Evolutionary conservation across 2,888 invertebrate genomes (phyloP).

Genomic region (Crematogaster levior): DNA sequence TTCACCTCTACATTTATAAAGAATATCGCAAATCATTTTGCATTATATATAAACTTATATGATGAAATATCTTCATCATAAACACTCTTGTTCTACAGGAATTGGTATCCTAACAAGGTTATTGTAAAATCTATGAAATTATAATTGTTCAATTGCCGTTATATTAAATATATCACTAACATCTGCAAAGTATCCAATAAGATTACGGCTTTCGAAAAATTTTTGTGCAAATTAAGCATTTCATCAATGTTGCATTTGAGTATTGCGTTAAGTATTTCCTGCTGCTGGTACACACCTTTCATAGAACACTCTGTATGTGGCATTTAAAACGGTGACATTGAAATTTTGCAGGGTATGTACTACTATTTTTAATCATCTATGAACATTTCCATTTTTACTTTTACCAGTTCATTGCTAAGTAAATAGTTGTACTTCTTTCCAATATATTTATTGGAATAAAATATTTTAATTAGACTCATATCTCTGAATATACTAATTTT

Average conservation of each 20-base stretch:
- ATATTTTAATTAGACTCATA: slow-evolving; percentile 27
- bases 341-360: slow-evolving; percentile 30
- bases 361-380: slow-evolving; percentile 22
- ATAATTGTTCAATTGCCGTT: neutral
- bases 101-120: neutral
- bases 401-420: slow-evolving; percentile 24
- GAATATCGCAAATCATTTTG: too few species aligned
- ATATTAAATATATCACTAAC: neutral
- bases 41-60: too few species aligned
- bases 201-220: neutral
- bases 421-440: slow-evolving; percentile 6
- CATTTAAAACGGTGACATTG: slow-evolving; percentile 43
- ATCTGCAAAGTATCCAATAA: neutral
- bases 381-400: slow-evolving; percentile 35
- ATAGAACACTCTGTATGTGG: slow-evolving; percentile 28
- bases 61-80: too few species aligned
- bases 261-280: slow-evolving; percentile 22
- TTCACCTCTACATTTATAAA: slow-evolving; percentile 4
- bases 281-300: slow-evolving; percentile 37
- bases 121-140: neutral
- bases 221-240: slow-evolving; percentile 8
- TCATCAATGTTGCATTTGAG: slow-evolving; percentile 19
- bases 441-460: slow-evolving; percentile 39
- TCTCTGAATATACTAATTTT: slow-evolving; percentile 13
- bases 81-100: neutral